Evolutionary conservation across 2,113 vertebrate genomes (phyloP), one percentile per base, ranked within the genome.

Genomic region (Bolborhynchus lineola): DNA sequence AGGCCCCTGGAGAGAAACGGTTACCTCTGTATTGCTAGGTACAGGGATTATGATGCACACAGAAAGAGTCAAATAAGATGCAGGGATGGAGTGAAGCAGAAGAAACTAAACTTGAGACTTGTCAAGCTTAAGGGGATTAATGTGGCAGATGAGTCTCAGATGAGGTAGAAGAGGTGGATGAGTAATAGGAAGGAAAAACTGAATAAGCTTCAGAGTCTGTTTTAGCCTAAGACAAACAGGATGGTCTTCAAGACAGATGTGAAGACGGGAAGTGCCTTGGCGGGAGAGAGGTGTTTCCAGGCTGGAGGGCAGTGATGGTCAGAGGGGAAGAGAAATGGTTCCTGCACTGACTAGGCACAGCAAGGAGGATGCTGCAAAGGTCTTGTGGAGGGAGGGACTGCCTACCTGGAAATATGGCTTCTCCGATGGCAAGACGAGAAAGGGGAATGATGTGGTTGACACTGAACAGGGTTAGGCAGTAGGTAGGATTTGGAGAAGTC

Each of bases 101-200:
- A 95, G 84, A 82, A 85, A 57, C 41, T 47, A 31, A 62, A 44
- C 62, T 81, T 71, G 72, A 62, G 71, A 63, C 77, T 93, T 93
- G 62, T n/a, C 69, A 63, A 42, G 28, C 52, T 60, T 89, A 62
- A 64, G 70, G 55, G 49, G 35, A 77, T 94, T 86, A 52, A 41
- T 84, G 67, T 86, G 70, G 86, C 74, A 89, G 80, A 94, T 93
- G 78, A 84, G 79, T 87, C 67, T 94, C 90, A 76, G 70, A 81
- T 91, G 95, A 93, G 67, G 84, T 79, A 65, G 81, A 72, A 79
- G 86, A 89, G 77, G n/a, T 84, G 70, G 74, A 79, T 97, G 93
- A 97, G 91, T 96, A 96, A 95, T 69, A 77, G 81, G 92, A 92
- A 92, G 93, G 96, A 95, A 92, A 95, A 94, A 75, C 28, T 95